Evolutionary conservation across 2,797 vertebrate genomes (phyloP).

Genomic region (Sphenopsis melanotis): DNA sequence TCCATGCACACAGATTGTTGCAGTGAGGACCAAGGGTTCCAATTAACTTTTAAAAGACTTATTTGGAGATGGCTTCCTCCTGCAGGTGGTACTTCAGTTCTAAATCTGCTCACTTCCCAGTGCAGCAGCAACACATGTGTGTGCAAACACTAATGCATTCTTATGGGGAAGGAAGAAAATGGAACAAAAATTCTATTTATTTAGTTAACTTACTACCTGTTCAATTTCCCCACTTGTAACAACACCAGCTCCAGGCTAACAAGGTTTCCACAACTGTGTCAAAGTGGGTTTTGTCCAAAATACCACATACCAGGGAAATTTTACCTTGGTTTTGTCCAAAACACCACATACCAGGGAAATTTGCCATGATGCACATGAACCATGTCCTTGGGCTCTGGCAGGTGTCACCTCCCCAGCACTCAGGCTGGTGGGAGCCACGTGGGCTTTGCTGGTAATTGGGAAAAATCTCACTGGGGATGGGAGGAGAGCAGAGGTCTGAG

Average conservation of each 20-base stretch:
- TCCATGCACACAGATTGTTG: not conserved
- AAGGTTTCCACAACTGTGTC: not conserved
- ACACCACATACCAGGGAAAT: accelerated
- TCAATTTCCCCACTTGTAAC: not conserved
- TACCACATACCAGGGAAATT: accelerated
- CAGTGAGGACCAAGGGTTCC: not conserved
- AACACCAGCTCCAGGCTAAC: not conserved
- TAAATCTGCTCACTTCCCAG: not conserved
- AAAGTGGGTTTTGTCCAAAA: not conserved
- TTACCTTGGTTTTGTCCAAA: not conserved
- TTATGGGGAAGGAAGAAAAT: not conserved
- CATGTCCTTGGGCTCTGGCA: not conserved
- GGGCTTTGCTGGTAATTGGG: accelerated
- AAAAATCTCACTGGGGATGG: not conserved
- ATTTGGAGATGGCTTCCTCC: not conserved
- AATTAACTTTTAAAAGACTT: not conserved
- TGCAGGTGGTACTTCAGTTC: no score
- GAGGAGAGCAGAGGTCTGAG: not conserved
- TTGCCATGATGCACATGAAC: accelerated
- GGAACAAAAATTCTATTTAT: not conserved
- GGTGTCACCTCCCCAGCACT: not conserved
- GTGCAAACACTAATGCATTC: not conserved
- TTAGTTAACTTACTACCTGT: not conserved
- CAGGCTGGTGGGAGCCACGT: accelerated
- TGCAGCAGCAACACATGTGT: not conserved